These are phyloP conservation scores for Prionailurus viverrinus DNA, from an alignment of 2,113 vertebrate genomes.

Conservation along the genomic window DNA sequence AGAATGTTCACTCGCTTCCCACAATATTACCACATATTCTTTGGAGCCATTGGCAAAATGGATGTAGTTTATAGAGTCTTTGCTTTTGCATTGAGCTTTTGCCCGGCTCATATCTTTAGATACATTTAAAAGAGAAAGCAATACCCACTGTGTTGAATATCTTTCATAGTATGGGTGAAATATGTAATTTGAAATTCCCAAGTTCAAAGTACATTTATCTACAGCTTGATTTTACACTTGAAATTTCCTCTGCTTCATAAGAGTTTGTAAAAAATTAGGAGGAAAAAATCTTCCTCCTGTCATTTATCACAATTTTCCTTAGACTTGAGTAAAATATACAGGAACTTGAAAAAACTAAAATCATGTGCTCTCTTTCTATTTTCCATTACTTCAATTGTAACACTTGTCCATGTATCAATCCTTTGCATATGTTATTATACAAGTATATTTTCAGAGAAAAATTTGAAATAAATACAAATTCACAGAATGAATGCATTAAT, in stretches of 20 bases:
- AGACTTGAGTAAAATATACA: neutral
- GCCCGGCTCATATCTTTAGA: slow-evolving; percentile 33
- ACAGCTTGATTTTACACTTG: slow-evolving; percentile 55
- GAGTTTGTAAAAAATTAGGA: neutral
- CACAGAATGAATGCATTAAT: neutral
- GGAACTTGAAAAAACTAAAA: slow-evolving; percentile 28
- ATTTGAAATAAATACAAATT: slow-evolving; percentile 23
- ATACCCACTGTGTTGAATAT: slow-evolving; percentile 1
- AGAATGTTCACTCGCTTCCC: slow-evolving; percentile 40
- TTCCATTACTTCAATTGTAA: neutral
- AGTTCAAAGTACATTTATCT: slow-evolving; percentile 74
- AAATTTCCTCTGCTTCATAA: slow-evolving; percentile 28
- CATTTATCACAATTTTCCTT: slow-evolving; percentile 16
- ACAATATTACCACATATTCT: slow-evolving; percentile 18
- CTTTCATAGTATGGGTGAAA: slow-evolving; percentile 57
- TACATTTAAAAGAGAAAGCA: slow-evolving; percentile 65
- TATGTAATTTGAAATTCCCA: slow-evolving; percentile 65
- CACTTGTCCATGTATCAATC: neutral
- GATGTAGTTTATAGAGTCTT: slow-evolving; percentile 42
- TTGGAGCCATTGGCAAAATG: slow-evolving; percentile 35
- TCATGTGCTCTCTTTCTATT: accelerated
- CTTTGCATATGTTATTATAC: neutral
- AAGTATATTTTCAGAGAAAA: neutral
- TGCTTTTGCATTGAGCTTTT: slow-evolving; percentile 41
- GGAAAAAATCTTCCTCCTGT: neutral